These are phyloP conservation scores for Bombus superbus DNA, from an alignment of 1,140 invertebrate genomes.

Conservation along the genomic window DNA sequence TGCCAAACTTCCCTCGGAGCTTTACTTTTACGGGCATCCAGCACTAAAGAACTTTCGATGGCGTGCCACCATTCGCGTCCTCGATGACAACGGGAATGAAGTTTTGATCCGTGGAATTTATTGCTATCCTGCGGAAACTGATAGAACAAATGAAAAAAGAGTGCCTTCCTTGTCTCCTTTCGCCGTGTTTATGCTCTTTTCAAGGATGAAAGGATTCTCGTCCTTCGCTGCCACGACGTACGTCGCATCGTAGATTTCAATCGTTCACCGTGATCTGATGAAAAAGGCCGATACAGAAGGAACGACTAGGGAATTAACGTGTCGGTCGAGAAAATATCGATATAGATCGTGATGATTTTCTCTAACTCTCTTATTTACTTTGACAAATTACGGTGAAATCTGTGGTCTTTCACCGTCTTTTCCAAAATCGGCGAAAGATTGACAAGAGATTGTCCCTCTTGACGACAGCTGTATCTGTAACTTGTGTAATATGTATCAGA, in stretches of 20 bases:
- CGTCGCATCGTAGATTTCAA: conserved; percentile 24
- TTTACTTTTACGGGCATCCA: conserved; percentile 21
- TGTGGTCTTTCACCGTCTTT: background rate
- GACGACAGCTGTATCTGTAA: background rate
- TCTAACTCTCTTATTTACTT: background rate
- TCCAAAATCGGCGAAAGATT: background rate
- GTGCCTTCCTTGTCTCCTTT: no score
- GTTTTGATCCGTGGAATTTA: conserved; percentile 36
- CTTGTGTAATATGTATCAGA: background rate
- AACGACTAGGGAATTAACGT: background rate
- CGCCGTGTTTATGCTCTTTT: background rate
- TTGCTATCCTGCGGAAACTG: conserved; percentile 16
- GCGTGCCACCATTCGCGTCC: background rate
- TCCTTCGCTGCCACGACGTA: conserved; percentile 7
- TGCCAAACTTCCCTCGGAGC: conserved; percentile 23
- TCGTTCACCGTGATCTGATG: conserved; percentile 24
- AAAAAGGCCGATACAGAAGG: background rate
- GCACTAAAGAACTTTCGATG: conserved; percentile 3
- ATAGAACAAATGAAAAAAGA: background rate
- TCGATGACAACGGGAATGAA: conserved; percentile 2
- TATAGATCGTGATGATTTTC: background rate
- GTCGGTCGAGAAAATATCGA: background rate
- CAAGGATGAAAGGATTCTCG: conserved; percentile 40
- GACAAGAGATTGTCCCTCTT: background rate
- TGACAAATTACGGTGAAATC: background rate